Percentiles rank a stretch among this genome's conserved stretches.
Conservation (phyloP, 2,797 vertebrate species). For the Odontamblyopus rebecca region DNA sequence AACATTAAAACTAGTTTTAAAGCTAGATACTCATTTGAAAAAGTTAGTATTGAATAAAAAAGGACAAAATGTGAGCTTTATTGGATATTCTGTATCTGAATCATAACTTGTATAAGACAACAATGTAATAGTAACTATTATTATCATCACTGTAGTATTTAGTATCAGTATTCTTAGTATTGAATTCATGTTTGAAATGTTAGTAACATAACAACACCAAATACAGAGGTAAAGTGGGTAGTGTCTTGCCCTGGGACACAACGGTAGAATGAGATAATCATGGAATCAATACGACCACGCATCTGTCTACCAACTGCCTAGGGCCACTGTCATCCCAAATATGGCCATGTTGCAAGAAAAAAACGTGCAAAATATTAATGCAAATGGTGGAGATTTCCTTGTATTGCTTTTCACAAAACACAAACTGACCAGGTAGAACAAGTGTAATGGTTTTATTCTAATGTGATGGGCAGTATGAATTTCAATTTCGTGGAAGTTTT, state of each 20-base stretch:
- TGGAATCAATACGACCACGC: not conserved
- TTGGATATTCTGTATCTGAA: too few species aligned
- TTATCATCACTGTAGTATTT: too few species aligned
- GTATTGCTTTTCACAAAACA: not conserved
- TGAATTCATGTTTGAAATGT: too few species aligned
- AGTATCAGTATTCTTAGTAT: too few species aligned
- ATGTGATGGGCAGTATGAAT: not conserved
- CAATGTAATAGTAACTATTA: too few species aligned
- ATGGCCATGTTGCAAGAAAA: not conserved
- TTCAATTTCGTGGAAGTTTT: slow-evolving; percentile 7
- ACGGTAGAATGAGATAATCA: not conserved
- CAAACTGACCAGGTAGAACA: not conserved
- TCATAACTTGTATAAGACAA: too few species aligned
- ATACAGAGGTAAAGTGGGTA: not conserved
- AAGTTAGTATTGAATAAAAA: too few species aligned
- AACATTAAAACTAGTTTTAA: too few species aligned
- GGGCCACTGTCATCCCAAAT: not conserved
- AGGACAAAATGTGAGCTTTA: too few species aligned
- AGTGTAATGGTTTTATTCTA: not conserved
- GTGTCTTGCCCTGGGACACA: not conserved
- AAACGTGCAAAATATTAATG: not conserved
- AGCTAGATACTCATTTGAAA: too few species aligned
- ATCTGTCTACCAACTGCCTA: not conserved
- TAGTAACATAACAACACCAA: not conserved
- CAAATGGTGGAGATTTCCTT: not conserved